These are phyloP conservation scores for Diglossa cyanea DNA, from an alignment of 2,797 vertebrate species.

Conservation along the genomic window DNA sequence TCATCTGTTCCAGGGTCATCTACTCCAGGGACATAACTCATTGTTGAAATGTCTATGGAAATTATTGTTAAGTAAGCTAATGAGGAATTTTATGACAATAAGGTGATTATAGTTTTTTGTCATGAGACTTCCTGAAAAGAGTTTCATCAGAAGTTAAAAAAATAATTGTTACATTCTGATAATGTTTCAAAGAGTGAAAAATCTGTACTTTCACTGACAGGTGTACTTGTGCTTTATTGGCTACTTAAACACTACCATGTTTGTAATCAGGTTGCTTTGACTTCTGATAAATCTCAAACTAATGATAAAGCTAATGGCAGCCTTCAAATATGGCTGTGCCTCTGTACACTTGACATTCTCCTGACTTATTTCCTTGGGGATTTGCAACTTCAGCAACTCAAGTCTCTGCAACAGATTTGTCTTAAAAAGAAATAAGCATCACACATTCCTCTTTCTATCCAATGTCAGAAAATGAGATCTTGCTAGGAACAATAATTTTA, in stretches of 20 bases:
- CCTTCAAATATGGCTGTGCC: background rate
- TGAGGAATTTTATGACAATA: background rate
- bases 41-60: background rate
- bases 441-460: background rate
- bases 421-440: background rate
- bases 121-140: background rate
- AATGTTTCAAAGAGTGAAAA: background rate
- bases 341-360: background rate
- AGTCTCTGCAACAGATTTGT: background rate
- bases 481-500: background rate
- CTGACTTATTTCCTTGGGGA: background rate
- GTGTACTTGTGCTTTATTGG: background rate
- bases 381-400: background rate
- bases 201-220: background rate
- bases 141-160: background rate
- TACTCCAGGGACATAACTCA: background rate
- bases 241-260: background rate
- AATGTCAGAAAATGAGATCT: conserved; percentile 1
- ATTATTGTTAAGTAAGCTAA: background rate
- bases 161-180: background rate
- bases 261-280: background rate
- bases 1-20: background rate
- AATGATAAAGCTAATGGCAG: background rate
- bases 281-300: background rate
- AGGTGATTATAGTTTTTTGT: background rate